Base-by-base conservation (phyloP, 2,113 vertebrate genomes). In the Ascaphus truei region DNA sequence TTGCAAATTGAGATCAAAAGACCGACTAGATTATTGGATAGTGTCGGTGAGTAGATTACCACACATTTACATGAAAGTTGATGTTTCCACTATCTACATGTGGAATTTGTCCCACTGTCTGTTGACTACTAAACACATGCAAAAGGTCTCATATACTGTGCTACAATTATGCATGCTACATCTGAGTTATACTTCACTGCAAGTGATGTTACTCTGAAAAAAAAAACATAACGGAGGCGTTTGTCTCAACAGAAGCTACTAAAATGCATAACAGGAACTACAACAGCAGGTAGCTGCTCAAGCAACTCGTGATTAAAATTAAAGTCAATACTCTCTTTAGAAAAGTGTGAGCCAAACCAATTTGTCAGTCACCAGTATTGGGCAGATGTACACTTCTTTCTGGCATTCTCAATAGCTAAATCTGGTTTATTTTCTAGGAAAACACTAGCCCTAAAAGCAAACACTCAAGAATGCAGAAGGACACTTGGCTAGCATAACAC, bases 371-470 rank as follows among this genome's bases (percentile, higher is more conserved):
- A 88, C 85, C 83, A 82, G 87, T 84, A 82, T 80, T 55, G 84
- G 88, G 88, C 87, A 86, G 80, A 88, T 86, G 84, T 81, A 89
- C 85, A 89, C 86, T 89, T 80, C 86, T 85, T 83, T 85, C 86
- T 79, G 79, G 80, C 76, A 84, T 87, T 79, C 12, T 87, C 83
- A 89, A 88, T 88, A 84, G 84, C 88, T 90, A 89, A 89, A 90
- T 88, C 79, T 86, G 89, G 86, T 88, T 87, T 88, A 88, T 87
- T 89, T 89, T 86, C 84, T 86, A 79, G 77, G 84, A 85, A 89
- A 90, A 85, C 83, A 86, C 80, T 83, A 83, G 80, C 78, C 82
- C 85, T 88, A 87, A 89, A 88, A 86, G 84, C 85, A 89, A 89
- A 87, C 85, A 88, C 85, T 86, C 87, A 86, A 90, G 86, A 88